phyloP scores from a whole-genome alignment of 2,888 invertebrate genomes.

The Masnerella sp. region DNA sequence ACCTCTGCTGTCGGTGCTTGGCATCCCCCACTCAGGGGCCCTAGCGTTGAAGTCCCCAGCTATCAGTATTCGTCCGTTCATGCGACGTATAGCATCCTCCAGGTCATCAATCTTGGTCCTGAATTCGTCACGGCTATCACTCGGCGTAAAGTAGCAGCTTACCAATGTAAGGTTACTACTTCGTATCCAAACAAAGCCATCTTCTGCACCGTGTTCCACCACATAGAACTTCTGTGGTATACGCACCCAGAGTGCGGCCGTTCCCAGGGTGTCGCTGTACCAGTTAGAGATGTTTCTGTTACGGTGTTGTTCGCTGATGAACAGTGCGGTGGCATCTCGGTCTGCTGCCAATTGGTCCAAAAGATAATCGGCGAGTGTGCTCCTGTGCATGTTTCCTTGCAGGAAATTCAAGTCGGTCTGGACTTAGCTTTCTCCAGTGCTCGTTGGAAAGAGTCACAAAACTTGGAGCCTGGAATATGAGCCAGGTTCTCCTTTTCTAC shows the following conservation, averaged over 20 bases:
- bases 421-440: conserved; percentile 31
- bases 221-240: neutral
- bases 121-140: neutral
- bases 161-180: neutral
- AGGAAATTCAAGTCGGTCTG: conserved; percentile 12
- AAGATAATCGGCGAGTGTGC: conserved; percentile 34
- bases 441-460: conserved; percentile 7
- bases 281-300: neutral
- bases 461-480: conserved; percentile 34
- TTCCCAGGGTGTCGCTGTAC: too few species aligned
- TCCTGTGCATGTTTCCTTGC: conserved; percentile 54
- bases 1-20: neutral
- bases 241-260: too few species aligned
- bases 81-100: neutral
- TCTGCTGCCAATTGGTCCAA: too few species aligned
- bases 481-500: neutral
- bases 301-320: conserved; percentile 54
- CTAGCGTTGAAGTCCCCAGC: too few species aligned
- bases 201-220: neutral
- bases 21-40: neutral
- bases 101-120: neutral
- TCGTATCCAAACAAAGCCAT: neutral
- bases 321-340: conserved; percentile 24
- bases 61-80: neutral
- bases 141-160: neutral